These are phyloP conservation scores for Digitonthophagus gazella DNA, from an alignment of 2,888 invertebrate genomes.

Conservation along the genomic window DNA sequence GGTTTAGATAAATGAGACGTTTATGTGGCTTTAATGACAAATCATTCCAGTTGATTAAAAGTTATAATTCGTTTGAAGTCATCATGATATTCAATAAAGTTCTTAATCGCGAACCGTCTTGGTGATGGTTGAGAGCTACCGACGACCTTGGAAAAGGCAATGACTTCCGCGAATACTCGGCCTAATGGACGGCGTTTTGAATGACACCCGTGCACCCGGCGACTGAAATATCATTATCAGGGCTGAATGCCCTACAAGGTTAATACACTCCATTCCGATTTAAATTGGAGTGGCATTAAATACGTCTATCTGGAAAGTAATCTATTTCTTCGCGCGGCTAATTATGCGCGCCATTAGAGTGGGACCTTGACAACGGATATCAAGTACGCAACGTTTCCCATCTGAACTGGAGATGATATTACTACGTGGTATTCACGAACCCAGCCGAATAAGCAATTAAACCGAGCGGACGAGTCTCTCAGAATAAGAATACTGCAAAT, in stretches of 20 bases:
- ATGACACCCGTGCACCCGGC: slow-evolving; percentile 40
- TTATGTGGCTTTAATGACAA: no score
- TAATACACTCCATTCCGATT: slow-evolving; percentile 38
- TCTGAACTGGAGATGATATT: neutral
- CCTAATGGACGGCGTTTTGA: slow-evolving; percentile 41
- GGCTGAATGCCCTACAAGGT: slow-evolving; percentile 36
- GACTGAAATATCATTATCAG: slow-evolving; percentile 39
- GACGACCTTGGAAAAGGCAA: slow-evolving; percentile 44
- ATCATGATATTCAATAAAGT: no score
- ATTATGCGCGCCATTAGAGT: slow-evolving; percentile 30
- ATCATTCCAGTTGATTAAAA: no score
- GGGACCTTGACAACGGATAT: slow-evolving; percentile 9
- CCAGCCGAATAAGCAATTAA: neutral
- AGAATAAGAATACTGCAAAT: neutral
- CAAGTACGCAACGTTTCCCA: neutral
- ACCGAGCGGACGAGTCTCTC: no score
- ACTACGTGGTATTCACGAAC: neutral
- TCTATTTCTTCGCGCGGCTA: slow-evolving; percentile 28
- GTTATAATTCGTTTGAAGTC: no score
- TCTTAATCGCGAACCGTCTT: no score
- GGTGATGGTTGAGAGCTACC: neutral
- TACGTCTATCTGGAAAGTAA: slow-evolving; percentile 26
- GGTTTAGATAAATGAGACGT: no score
- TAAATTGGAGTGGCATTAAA: slow-evolving; percentile 36
- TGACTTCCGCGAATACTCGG: slow-evolving; percentile 42